A percentile compares a stretch with the other conserved stretches of the same genome.
phyloP scores from a whole-genome alignment of 1,140 invertebrate genomes.

The Leguminivora glycinivorella region DNA sequence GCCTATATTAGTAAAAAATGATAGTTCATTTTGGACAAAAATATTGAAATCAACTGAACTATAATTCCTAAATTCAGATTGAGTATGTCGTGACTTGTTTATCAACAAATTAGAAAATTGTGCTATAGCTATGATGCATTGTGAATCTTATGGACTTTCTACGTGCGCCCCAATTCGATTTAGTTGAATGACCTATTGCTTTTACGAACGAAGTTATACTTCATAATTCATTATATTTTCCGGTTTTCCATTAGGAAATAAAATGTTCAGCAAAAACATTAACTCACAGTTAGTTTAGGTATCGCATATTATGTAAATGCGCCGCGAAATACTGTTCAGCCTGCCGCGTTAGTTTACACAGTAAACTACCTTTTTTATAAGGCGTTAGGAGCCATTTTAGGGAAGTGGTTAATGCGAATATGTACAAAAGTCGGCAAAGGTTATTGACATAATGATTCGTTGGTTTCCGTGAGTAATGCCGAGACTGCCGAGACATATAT shows the following conservation, averaged over 20 bases:
- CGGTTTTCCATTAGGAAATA: not conserved
- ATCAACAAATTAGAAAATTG: not conserved
- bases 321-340: not conserved
- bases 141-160: not conserved
- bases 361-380: not conserved
- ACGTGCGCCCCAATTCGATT: not conserved
- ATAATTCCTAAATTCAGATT: too few species aligned
- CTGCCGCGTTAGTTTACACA: not conserved
- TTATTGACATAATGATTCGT: slow-evolving; percentile 12
- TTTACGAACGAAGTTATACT: not conserved
- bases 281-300: not conserved
- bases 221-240: not conserved
- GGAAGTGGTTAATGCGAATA: not conserved
- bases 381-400: slow-evolving; percentile 5
- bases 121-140: too few species aligned
- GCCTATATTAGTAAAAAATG: too few species aligned
- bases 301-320: slow-evolving; percentile 6
- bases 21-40: too few species aligned
- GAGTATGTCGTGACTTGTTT: not conserved
- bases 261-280: not conserved
- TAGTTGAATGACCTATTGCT: not conserved
- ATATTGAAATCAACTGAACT: too few species aligned
- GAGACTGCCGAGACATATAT: too few species aligned
- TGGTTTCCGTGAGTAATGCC: slow-evolving; percentile 13
- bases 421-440: slow-evolving; percentile 10